These are phyloP conservation scores for Pterois miles DNA, from an alignment of 2,797 vertebrate genomes.

Conservation along the genomic window DNA sequence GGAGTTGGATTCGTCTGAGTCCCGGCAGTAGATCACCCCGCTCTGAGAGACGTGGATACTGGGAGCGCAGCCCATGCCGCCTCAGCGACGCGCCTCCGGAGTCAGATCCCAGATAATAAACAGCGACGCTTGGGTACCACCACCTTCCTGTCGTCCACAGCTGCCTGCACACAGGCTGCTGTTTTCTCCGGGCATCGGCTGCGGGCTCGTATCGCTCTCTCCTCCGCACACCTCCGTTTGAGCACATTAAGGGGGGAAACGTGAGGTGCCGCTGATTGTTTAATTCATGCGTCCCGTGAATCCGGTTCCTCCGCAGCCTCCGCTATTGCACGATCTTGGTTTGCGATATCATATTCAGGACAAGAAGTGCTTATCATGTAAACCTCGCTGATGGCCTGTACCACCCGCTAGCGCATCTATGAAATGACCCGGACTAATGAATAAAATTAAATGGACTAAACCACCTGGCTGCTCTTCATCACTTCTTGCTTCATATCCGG, in stretches of 20 bases:
- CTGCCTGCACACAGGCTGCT: conserved; percentile 50
- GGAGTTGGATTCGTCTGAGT: conserved; percentile 95
- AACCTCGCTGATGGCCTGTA: conserved; percentile 14
- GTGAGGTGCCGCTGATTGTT: conserved; percentile 24
- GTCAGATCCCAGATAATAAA: conserved; percentile 53
- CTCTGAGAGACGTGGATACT: conserved; percentile 99
- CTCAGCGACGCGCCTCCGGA: conserved; percentile 44
- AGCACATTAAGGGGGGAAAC: conserved; percentile 61
- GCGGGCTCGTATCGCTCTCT: conserved; percentile 54
- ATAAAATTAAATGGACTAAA: conserved; percentile 27
- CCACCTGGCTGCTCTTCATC: conserved; percentile 53
- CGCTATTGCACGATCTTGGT: conserved; percentile 6
- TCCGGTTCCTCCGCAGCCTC: conserved; percentile 24
- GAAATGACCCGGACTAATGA: conserved; percentile 32
- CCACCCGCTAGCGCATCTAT: conserved; percentile 17
- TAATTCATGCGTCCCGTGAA: conserved; percentile 33
- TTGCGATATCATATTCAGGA: conserved; percentile 22
- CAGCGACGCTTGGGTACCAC: conserved; percentile 55
- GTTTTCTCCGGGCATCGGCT: conserved; percentile 58
- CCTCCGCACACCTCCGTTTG: conserved; percentile 60
- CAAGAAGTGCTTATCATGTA: neutral
- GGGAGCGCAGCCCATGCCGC: conserved; percentile 94
- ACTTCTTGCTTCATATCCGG: conserved; percentile 39
- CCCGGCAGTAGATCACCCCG: conserved; percentile 97
- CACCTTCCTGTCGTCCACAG: conserved; percentile 47